Conservation (phyloP, 2,797 vertebrate species). For the Crenuchus spilurus region DNA sequence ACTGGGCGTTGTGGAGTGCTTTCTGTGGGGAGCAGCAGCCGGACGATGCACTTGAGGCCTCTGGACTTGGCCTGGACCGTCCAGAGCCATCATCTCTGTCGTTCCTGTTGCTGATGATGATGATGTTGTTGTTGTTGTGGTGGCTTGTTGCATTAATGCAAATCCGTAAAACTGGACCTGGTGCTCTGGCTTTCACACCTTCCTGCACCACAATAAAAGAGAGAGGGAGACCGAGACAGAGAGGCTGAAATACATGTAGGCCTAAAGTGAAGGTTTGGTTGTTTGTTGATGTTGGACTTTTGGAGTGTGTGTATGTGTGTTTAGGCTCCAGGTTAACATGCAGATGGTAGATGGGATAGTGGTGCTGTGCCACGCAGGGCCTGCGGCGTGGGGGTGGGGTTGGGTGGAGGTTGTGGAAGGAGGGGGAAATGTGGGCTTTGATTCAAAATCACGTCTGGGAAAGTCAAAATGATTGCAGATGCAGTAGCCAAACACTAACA, state of each 20-base stretch:
- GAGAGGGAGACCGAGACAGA: conserved; percentile 54
- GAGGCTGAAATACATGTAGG: conserved; percentile 52
- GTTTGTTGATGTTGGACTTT: background rate
- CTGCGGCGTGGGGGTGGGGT: conserved; percentile 7
- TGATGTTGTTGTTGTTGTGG: too few relatives aligned
- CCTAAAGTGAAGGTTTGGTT: background rate
- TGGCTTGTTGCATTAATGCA: conserved; percentile 69
- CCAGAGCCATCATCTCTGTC: background rate
- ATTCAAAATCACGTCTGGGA: background rate
- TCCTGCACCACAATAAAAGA: conserved; percentile 74
- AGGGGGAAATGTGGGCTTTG: conserved; percentile 8
- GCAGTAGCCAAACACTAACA: background rate
- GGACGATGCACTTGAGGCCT: conserved; percentile 3
- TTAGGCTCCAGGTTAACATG: background rate
- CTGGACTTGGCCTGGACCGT: conserved; percentile 25
- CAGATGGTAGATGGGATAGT: background rate
- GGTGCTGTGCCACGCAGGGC: background rate
- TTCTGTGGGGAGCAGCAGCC: conserved; percentile 11
- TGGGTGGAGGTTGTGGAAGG: too few relatives aligned
- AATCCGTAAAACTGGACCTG: conserved; percentile 79
- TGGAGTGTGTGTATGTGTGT: conserved; percentile 1
- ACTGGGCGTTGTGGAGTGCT: conserved; percentile 28
- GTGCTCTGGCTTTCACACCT: conserved; percentile 73
- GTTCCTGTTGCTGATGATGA: background rate
- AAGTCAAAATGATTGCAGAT: background rate